Conservation (phyloP, 2,888 invertebrate genomes). For the Zaprionus bogoriensis region DNA sequence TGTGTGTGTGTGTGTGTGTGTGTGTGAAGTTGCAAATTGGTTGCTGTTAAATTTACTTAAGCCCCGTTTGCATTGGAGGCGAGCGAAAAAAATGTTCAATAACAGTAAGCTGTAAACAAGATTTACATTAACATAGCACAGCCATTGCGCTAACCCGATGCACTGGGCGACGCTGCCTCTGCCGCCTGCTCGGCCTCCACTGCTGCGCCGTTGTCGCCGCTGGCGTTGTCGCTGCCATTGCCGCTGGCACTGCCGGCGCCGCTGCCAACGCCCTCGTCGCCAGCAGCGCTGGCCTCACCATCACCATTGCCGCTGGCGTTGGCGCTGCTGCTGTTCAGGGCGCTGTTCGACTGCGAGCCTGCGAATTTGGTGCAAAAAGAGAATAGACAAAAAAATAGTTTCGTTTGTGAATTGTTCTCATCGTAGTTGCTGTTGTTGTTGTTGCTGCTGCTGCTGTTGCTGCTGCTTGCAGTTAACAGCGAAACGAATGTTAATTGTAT, state of each 20-base stretch:
- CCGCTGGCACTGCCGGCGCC: slow-evolving; percentile 15
- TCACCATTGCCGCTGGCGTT: slow-evolving; percentile 11
- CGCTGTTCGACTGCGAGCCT: slow-evolving; percentile 74
- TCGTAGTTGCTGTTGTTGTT: slow-evolving; percentile 1
- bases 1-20: slow-evolving; percentile 18
- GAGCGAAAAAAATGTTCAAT: slow-evolving; percentile 57
- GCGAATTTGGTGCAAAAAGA: slow-evolving; percentile 18
- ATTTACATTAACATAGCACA: slow-evolving; percentile 62
- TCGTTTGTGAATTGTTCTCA: slow-evolving; percentile 12
- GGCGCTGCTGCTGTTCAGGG: slow-evolving; percentile 54
- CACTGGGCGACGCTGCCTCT: slow-evolving; percentile 10
- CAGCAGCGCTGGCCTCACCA: slow-evolving; percentile 32
- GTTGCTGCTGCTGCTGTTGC: slow-evolving; percentile 2
- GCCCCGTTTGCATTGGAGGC: slow-evolving; percentile 28
- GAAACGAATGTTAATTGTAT: slow-evolving; percentile 5
- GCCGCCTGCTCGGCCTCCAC: slow-evolving; percentile 33
- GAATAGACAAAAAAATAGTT: slow-evolving; percentile 14
- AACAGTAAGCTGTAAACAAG: slow-evolving; percentile 58
- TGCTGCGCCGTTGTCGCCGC: slow-evolving; percentile 34
- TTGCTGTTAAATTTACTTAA: slow-evolving; percentile 34
- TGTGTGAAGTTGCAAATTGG: slow-evolving; percentile 25
- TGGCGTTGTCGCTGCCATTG: slow-evolving; percentile 11
- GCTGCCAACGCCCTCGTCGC: slow-evolving; percentile 14
- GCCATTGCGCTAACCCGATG: slow-evolving; percentile 57
- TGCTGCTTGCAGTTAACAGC: slow-evolving; percentile 10